phyloP scores from a whole-genome alignment of 35 echinoderm and acorn worm genomes.

The Hemicentrotus pulcherrimus region DNA sequence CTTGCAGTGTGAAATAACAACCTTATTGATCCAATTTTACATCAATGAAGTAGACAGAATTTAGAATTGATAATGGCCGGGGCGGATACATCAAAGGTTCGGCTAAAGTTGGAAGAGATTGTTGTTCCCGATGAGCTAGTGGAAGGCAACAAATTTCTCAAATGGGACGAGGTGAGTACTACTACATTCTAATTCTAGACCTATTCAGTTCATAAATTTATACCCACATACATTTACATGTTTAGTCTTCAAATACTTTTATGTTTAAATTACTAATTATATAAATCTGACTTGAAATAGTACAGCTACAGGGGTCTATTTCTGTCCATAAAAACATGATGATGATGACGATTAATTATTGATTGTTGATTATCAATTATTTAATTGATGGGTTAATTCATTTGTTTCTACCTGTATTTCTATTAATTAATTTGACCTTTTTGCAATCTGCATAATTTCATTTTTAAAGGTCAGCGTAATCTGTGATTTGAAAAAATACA shows the following conservation, averaged over 20 bases:
- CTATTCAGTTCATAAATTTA: not conserved
- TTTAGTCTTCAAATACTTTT: not conserved
- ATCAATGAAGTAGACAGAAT: not conserved
- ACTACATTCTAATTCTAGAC: not conserved
- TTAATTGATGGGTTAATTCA: too few relatives aligned
- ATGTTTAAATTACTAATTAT: too few relatives aligned
- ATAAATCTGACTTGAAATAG: too few relatives aligned
- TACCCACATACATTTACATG: not conserved
- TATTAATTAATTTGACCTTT: too few relatives aligned
- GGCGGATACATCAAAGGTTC: constrained; percentile 49
- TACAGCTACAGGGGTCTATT: too few relatives aligned
- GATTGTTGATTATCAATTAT: too few relatives aligned
- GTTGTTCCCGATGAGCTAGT: constrained; percentile 52
- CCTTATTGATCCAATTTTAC: not conserved
- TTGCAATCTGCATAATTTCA: too few relatives aligned
- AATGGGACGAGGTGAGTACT: constrained; percentile 58
- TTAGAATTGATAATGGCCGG: constrained; percentile 34
- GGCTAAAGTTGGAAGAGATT: constrained; percentile 45
- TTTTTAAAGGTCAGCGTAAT: too few relatives aligned
- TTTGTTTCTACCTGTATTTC: too few relatives aligned
- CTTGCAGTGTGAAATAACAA: not conserved
- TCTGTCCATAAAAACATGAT: too few relatives aligned
- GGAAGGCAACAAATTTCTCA: constrained; percentile 63
- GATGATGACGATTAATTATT: too few relatives aligned
- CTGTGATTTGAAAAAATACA: too few relatives aligned